A percentile compares a stretch with the other conserved stretches of the same genome.
Evolutionary conservation across 2,797 vertebrate species (phyloP).

Genomic region (Amblyopsis hoosieri): DNA sequence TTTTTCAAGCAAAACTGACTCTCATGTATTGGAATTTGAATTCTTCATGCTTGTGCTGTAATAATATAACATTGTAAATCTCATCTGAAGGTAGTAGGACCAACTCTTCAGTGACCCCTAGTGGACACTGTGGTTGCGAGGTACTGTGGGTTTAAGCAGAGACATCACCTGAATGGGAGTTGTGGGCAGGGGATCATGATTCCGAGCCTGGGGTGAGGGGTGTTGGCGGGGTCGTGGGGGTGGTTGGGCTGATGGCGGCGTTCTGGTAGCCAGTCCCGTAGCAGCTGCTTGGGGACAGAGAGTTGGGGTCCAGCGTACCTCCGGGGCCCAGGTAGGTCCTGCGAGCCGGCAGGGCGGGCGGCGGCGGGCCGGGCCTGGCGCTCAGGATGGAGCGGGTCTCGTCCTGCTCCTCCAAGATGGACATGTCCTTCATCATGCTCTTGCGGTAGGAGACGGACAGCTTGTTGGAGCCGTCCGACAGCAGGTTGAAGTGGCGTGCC

Average conservation of each 20-base stretch:
- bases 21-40: no score
- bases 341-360: slow-evolving; percentile 78
- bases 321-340: slow-evolving; percentile 85
- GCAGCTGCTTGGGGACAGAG: slow-evolving; percentile 85
- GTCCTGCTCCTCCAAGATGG: slow-evolving; percentile 91
- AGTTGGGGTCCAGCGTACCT: slow-evolving; percentile 79
- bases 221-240: slow-evolving; percentile 46
- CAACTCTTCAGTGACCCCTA: slow-evolving; percentile 30
- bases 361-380: slow-evolving; percentile 85
- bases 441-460: slow-evolving; percentile 93
- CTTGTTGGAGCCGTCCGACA: slow-evolving; percentile 91
- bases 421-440: slow-evolving; percentile 96
- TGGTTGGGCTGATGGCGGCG: slow-evolving; percentile 74
- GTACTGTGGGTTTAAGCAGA: slow-evolving; percentile 35
- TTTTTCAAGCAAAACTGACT: no score
- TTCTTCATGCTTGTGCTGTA: slow-evolving; percentile 1
- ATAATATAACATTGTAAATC: slow-evolving; percentile 21
- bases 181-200: slow-evolving; percentile 77
- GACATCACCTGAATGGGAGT: neutral
- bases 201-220: slow-evolving; percentile 86
- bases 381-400: slow-evolving; percentile 92
- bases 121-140: slow-evolving; percentile 35
- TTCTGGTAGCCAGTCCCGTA: slow-evolving; percentile 89
- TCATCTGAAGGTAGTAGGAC: slow-evolving; percentile 20
- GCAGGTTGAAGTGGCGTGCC: slow-evolving; percentile 87